Evolutionary conservation across 2,888 invertebrate species (phyloP).

Genomic region (Gastracanthus pulcherrimus): DNA sequence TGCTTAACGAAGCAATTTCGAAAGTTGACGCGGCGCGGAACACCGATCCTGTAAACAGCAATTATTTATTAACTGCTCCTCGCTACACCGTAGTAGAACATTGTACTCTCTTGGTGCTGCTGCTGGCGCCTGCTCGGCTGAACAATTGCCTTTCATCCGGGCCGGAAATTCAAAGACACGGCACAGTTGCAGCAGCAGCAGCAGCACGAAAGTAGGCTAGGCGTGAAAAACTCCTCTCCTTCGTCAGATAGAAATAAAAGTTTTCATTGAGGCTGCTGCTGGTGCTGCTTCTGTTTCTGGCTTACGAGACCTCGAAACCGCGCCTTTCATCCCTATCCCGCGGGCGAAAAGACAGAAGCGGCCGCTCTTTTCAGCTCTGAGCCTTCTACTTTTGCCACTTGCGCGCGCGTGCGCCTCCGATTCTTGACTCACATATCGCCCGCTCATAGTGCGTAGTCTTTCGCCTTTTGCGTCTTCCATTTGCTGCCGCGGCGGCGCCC

Average conservation of each 20-base stretch:
- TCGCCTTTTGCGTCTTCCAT: neutral
- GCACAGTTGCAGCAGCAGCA: neutral
- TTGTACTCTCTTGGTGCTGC: neutral
- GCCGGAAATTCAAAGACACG: neutral
- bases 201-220: neutral
- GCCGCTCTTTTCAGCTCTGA: no score
- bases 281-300: no score
- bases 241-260: neutral
- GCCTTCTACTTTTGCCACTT: no score
- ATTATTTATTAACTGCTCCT: neutral
- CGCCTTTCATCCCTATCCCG: neutral
- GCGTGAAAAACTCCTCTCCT: neutral
- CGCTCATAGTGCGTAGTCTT: neutral
- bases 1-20: neutral
- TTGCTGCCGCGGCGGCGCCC: neutral
- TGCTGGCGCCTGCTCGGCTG: neutral
- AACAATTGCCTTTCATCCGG: neutral
- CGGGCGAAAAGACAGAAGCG: neutral
- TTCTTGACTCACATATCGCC: neutral
- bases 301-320: slow-evolving; percentile 5
- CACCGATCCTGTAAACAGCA: neutral
- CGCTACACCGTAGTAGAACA: neutral
- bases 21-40: neutral
- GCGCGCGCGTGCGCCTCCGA: neutral
- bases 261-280: slow-evolving; percentile 7